Evolutionary conservation across 2,113 vertebrate genomes (phyloP), one percentile per base, ranked within the genome.

Genomic region (Montifringilla adamsi): DNA sequence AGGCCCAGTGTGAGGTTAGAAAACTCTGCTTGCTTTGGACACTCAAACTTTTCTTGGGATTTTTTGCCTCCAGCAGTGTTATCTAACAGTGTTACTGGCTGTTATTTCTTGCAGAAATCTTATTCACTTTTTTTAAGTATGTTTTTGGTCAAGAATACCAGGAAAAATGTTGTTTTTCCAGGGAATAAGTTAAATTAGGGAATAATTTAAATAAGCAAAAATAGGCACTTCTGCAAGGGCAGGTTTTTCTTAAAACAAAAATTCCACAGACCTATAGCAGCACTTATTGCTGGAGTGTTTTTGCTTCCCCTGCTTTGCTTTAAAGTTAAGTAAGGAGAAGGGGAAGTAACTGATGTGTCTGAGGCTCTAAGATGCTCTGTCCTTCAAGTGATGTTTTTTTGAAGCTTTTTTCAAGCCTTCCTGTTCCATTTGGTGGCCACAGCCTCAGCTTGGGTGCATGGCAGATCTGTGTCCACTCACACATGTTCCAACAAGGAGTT

Each of bases 401-500:
- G 16, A 52, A 33, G 44, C 17, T 72, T 58, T 46, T 35, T 50
- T 15, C 21, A n/a, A 74, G 64, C 3, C 1, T 37, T 47, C 15
- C 14, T 59, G 20, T 24, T 55, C 12, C 18, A 8, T 12, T 16
- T 59, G 67, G 10, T 49, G 47, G 63, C 55, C n/a, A 31, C 33
- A 47, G 20, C 39, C 41, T 83, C 63, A 49, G 0, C 41, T 33
- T 49, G 41, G 35, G 41, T 19, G 6, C 5, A 0, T 6, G 46
- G 46, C n/a, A 52, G 14, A 14, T 28, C 47, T 2, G 0, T 79
- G 68, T 33, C n/a, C 0, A 1, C 9, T 78, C 14, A 7, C 9
- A 3, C 24, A 0, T 4, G 8, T 79, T 78, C 52, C 35, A 46
- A 53, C 53, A 80, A 58, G 1, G 14, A 53, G 18, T 43, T 2